Evolutionary conservation across 2,797 vertebrate species (phyloP).

Genomic region (Tangara arthus): DNA sequence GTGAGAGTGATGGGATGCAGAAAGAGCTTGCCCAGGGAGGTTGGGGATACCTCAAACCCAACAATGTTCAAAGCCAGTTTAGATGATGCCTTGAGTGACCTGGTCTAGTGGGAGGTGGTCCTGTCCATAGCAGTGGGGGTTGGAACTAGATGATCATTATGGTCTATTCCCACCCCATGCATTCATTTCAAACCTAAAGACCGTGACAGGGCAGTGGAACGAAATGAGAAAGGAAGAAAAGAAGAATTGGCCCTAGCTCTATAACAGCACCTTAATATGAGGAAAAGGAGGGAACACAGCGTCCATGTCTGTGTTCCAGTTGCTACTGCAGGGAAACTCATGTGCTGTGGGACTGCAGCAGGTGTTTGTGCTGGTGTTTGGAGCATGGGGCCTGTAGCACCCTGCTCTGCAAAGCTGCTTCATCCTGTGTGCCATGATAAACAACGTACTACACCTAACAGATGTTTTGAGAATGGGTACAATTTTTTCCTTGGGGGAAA

Average conservation of each 20-base stretch:
- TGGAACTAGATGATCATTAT: background rate
- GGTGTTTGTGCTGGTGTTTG: background rate
- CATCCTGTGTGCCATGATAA: background rate
- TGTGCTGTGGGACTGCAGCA: background rate
- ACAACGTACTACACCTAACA: background rate
- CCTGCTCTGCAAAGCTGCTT: background rate
- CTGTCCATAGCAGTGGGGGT: too few relatives aligned
- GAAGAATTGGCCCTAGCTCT: fast-evolving
- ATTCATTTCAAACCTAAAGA: background rate
- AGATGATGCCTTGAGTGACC: background rate
- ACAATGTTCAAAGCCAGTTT: background rate
- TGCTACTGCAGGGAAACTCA: fast-evolving
- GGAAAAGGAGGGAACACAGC: fast-evolving
- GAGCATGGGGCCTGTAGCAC: background rate
- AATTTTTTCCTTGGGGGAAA: fast-evolving
- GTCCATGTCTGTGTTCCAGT: fast-evolving
- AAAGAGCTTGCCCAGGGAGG: background rate
- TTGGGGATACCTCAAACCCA: background rate
- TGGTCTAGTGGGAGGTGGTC: background rate
- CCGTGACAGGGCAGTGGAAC: background rate
- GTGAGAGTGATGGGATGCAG: too few relatives aligned
- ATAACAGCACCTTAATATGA: background rate
- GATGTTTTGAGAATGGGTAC: fast-evolving
- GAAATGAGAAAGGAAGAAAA: background rate
- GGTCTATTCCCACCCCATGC: background rate